Evolutionary conservation across 2,888 invertebrate species (phyloP), one percentile per base, ranked within the genome.

Genomic region (Anoplius nigerrimus): DNA sequence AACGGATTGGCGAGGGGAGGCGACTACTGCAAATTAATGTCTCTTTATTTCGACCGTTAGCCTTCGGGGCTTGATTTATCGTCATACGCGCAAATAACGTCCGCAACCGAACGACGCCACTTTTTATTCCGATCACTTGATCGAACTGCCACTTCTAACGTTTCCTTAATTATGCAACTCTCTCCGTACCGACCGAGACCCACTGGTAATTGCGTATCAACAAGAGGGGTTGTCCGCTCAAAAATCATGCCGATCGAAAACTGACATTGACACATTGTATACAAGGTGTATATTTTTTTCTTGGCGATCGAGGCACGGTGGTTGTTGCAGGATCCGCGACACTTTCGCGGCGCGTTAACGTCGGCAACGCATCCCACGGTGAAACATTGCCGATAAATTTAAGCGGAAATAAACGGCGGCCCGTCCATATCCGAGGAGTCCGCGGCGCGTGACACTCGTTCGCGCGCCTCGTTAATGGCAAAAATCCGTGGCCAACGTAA

Each of bases 11-110:
- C 62, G 42, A 34, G 61, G 66, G 65, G 61, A 61, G 71, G 66
- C 51, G 68, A 58, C 58, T 65, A 67, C 69, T 74, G 76, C 82
- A 78, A 84, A 84, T 86, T 82, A 82, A 82, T 83, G 83, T 82
- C 81, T 82, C 82, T 84, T 83, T 81, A 80, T 80, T 80, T 79
- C 73, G 51, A 72, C 56, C 64, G 66, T 75, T 74, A 71, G 71
- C n/a, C n/a, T n/a, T 76, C 73, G 67, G 69, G 70, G 54, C 63
- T 62, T 72, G 79, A 78, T 78, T 76, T 76, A 78, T 76, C 69
- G 42, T 34, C 66, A 27, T 58, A 34, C 34, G 34, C 34, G 2
- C 11, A 34, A 2, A 34, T 34, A 34, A 56, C 48, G 43, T 45
- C 34, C 51, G 63, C 15, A 52, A 57, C 55, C 3, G 2, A 24